phyloP scores from a whole-genome alignment of 35 echinoderm and acorn worm species.

The Lytechinus pictus region DNA sequence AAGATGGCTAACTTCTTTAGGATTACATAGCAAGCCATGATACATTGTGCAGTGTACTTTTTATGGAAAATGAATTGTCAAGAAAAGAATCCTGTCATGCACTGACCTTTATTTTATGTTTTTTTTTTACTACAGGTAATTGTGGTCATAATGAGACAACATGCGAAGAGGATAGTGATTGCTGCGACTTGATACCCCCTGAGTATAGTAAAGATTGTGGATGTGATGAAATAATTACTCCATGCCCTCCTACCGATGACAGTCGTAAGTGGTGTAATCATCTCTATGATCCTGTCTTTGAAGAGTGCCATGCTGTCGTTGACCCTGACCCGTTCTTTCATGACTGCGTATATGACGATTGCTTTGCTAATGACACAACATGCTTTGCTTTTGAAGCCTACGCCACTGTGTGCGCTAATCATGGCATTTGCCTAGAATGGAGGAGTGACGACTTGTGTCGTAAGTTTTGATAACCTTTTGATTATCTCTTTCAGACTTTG shows the following conservation, averaged over 20 bases:
- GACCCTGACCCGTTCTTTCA: constrained; percentile 54
- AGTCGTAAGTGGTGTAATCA: constrained; percentile 60
- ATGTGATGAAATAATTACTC: constrained; percentile 49
- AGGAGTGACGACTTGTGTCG: constrained; percentile 78
- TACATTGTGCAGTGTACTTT: no score
- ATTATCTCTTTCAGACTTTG: no score
- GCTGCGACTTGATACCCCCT: constrained; percentile 77
- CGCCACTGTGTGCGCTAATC: constrained; percentile 43
- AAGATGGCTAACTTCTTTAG: no score
- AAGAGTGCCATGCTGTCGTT: constrained; percentile 52
- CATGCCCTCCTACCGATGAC: constrained; percentile 56
- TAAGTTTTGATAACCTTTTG: constrained; percentile 43
- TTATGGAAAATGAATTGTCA: no score
- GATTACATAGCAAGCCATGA: no score
- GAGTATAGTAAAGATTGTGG: constrained; percentile 58
- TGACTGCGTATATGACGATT: constrained; percentile 65
- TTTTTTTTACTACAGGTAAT: constrained; percentile 49
- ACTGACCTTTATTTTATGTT: no score
- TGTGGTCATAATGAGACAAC: constrained; percentile 72
- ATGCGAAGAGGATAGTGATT: constrained; percentile 65
- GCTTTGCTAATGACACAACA: constrained; percentile 49
- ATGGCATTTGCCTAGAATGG: constrained; percentile 77
- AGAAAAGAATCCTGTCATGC: no score
- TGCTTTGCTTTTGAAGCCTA: constrained; percentile 72
- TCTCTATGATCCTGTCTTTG: constrained; percentile 60